Evolutionary conservation across 2,113 vertebrate species (phyloP).

Genomic region (Aramus guarauna): DNA sequence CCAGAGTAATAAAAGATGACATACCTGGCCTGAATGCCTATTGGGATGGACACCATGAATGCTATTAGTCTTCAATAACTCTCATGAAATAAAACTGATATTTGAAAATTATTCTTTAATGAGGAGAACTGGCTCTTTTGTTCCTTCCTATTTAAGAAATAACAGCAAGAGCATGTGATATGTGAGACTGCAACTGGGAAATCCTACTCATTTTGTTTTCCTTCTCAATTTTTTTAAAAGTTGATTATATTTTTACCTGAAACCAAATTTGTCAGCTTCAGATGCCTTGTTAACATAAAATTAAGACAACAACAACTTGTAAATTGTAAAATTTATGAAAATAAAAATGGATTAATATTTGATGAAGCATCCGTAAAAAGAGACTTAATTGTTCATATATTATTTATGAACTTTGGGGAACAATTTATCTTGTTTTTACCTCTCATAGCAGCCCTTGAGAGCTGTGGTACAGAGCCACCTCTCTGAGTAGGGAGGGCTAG

Average conservation of each 20-base stretch:
- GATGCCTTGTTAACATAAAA: slow-evolving; percentile 59
- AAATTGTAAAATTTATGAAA: slow-evolving; percentile 76
- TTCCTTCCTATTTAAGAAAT: neutral
- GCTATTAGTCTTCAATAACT: neutral
- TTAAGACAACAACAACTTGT: slow-evolving; percentile 63
- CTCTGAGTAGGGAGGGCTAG: neutral
- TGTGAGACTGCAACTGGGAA: neutral
- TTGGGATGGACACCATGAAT: neutral
- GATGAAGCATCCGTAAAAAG: slow-evolving; percentile 54
- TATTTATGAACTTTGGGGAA: slow-evolving; percentile 46
- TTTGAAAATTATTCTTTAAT: neutral
- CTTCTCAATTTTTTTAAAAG: neutral
- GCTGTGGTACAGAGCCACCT: neutral
- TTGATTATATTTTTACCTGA: neutral
- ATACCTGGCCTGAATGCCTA: neutral
- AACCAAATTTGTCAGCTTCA: neutral
- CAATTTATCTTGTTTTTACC: slow-evolving; percentile 44
- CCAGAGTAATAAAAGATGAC: neutral
- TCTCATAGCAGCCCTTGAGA: neutral
- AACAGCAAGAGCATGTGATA: neutral
- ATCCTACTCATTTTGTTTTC: neutral
- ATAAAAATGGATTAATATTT: slow-evolving; percentile 69
- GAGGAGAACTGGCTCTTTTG: neutral
- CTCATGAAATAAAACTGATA: neutral
- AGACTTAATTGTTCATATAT: slow-evolving; percentile 59